Evolutionary conservation across 2,888 invertebrate species (phyloP).

Genomic region (Zygaena filipendulae): DNA sequence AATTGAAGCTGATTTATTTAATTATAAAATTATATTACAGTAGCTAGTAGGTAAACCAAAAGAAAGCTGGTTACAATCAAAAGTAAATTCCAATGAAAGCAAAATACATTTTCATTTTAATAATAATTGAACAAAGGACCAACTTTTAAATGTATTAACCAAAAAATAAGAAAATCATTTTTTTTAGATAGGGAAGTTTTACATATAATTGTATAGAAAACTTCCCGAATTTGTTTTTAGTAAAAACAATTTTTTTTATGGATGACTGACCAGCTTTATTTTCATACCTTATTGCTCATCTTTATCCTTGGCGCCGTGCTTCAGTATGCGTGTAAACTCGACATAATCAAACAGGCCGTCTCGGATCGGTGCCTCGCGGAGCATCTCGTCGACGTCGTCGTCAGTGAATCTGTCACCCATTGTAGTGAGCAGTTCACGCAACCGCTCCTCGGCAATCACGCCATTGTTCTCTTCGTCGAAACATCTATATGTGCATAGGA

Average conservation of each 20-base stretch:
- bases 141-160: slow-evolving; percentile 1
- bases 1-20: too few relatives aligned
- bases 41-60: too few relatives aligned
- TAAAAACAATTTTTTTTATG: too few relatives aligned
- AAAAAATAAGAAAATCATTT: slow-evolving; percentile 4
- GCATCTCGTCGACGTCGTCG: slow-evolving; percentile 99
- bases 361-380: slow-evolving; percentile 97
- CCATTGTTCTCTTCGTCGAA: slow-evolving; percentile 98
- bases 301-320: slow-evolving; percentile 99
- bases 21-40: too few relatives aligned
- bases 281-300: slow-evolving; percentile 80
- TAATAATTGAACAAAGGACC: too few relatives aligned
- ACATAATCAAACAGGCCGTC: slow-evolving; percentile 95
- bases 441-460: slow-evolving; percentile 91
- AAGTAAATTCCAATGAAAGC: too few relatives aligned
- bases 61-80: too few relatives aligned
- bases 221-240: too few relatives aligned
- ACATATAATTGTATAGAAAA: too few relatives aligned
- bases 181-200: neutral
- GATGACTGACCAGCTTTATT: slow-evolving; percentile 1
- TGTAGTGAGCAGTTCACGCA: slow-evolving; percentile 93
- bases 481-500: slow-evolving; percentile 67
- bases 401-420: slow-evolving; percentile 98
- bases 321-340: slow-evolving; percentile 98
- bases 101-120: too few relatives aligned